These are phyloP conservation scores for Cottus gobio DNA, from an alignment of 2,113 vertebrate species.

Conservation along the genomic window DNA sequence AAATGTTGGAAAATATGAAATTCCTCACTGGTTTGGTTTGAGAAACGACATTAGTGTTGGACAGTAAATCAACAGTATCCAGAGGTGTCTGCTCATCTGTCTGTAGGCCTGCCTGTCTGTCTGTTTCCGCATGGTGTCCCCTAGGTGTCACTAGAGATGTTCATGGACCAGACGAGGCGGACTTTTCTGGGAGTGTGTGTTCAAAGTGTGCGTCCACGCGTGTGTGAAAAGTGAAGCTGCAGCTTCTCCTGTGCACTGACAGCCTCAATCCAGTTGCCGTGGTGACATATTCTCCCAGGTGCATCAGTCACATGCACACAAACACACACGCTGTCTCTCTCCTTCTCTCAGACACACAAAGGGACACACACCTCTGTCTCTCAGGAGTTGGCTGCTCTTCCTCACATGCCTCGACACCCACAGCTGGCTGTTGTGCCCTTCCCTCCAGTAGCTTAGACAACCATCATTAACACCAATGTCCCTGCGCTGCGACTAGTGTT, in stretches of 20 bases:
- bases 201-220: slow-evolving; percentile 31
- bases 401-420: slow-evolving; percentile 73
- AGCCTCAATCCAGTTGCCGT: slow-evolving; percentile 83
- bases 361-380: slow-evolving; percentile 55
- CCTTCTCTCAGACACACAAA: slow-evolving; percentile 26
- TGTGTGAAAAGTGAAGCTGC: slow-evolving; percentile 45
- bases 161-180: slow-evolving; percentile 48
- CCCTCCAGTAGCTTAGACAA: slow-evolving; percentile 70
- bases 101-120: slow-evolving; percentile 32
- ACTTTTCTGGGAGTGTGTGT: slow-evolving; percentile 45
- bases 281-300: slow-evolving; percentile 81
- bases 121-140: slow-evolving; percentile 65
- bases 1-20: slow-evolving; percentile 65
- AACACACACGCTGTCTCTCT: slow-evolving; percentile 19
- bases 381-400: slow-evolving; percentile 40
- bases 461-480: slow-evolving; percentile 74
- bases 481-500: slow-evolving; percentile 54
- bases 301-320: slow-evolving; percentile 59
- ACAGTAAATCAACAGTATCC: slow-evolving; percentile 37
- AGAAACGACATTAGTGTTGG: slow-evolving; percentile 54
- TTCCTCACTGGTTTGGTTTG: slow-evolving; percentile 46
- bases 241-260: slow-evolving; percentile 72
- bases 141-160: slow-evolving; percentile 85
- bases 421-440: slow-evolving; percentile 68
- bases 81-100: slow-evolving; percentile 37